Evolutionary conservation across 2,797 vertebrate species (phyloP), one percentile per base, ranked within the genome.

Genomic region (Florisuga fusca): DNA sequence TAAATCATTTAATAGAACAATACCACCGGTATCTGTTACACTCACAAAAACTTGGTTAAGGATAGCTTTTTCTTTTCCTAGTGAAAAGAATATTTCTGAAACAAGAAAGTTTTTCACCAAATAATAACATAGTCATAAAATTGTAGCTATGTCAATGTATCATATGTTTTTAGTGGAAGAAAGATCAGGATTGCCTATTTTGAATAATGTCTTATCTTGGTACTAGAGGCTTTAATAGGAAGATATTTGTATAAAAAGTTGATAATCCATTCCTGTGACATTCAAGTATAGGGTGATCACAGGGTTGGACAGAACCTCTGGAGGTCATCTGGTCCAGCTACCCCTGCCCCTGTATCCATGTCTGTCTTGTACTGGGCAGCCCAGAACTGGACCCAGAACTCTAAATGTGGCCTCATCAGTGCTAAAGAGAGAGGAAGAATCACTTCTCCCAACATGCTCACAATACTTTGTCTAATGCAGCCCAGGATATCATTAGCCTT

Each of bases 271-370:
- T 61, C 73, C 66, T 73, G 46, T 13, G 22, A 68, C 27, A 18
- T 69, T 73, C 3, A 54, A 73, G 27, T 29, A 12, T 38, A 62
- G 17, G 2, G 15, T 80, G 48, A 46, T 67, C 15, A 67, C 1
- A 5, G 38, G 4, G 18, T 33, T 38, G 25, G 15, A 75, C 21
- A 34, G 15, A 38, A 51, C 10, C 7, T 63, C 34, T 36, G 7
- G 5, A 34, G 11, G 22, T 63, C 46, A 48, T 23, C 10, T 27
- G 20, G 25, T 67, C 43, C 33, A 68, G 17, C 0, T 2, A 38
- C 2, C 19, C 5, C 12, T 68, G 26, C 58, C 78, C 27, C 3
- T 46, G 14, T 33, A 10, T 55, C 33, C 1, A 0, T 62, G 22
- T 55, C 23, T 67, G 34, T 71, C 7, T 15, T 53, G 7, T 48